These are phyloP conservation scores for Phalacrocorax brasilianus DNA, from an alignment of 2,113 vertebrate species.

Conservation along the genomic window DNA sequence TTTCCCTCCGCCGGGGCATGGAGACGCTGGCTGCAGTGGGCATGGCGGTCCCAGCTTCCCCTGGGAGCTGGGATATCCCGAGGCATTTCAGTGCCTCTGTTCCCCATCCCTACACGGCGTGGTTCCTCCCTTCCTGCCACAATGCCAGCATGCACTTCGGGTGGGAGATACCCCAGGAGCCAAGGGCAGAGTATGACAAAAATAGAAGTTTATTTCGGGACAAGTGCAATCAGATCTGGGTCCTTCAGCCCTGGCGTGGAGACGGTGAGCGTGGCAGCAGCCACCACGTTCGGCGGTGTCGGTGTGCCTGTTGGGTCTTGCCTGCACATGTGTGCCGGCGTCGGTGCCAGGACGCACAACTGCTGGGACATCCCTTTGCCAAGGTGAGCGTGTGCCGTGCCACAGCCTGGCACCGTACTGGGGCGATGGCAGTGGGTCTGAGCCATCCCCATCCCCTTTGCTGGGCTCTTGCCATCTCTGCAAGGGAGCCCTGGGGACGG, in stretches of 20 bases:
- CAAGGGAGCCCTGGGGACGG: rapidly evolving
- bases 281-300: not conserved
- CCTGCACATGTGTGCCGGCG: rapidly evolving
- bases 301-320: rapidly evolving
- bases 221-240: not conserved
- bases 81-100: not conserved
- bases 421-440: rapidly evolving
- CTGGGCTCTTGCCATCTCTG: not conserved
- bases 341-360: rapidly evolving
- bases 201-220: conserved; percentile 67
- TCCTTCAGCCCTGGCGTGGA: rapidly evolving
- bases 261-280: rapidly evolving
- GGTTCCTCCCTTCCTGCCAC: not conserved
- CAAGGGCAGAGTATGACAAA: conserved; percentile 8
- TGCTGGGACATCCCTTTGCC: not conserved
- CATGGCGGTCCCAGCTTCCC: too few relatives aligned
- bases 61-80: not conserved
- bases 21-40: rapidly evolving
- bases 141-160: rapidly evolving
- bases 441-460: rapidly evolving
- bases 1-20: not conserved
- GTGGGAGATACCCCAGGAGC: not conserved
- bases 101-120: not conserved
- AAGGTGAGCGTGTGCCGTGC: rapidly evolving
- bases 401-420: not conserved